These are phyloP conservation scores for Hylomyscus alleni DNA, from an alignment of 2,797 vertebrate species.

Conservation along the genomic window DNA sequence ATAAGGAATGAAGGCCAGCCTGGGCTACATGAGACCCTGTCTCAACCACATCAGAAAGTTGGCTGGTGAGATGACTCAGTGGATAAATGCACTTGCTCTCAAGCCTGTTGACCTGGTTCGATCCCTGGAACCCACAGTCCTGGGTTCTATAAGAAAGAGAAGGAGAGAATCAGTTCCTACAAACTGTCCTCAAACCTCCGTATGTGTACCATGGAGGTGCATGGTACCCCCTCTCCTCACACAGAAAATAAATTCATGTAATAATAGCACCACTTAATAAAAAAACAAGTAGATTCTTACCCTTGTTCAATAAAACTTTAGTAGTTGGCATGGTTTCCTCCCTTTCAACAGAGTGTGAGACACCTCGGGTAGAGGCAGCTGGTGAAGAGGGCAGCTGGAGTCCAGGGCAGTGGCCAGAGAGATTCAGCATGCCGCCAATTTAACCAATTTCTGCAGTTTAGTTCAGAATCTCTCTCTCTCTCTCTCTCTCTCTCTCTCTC, in stretches of 20 bases:
- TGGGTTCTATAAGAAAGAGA: too few species aligned
- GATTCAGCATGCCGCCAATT: neutral
- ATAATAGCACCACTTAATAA: neutral
- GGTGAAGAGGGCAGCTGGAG: neutral
- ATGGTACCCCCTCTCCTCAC: neutral
- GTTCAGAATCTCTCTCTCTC: neutral
- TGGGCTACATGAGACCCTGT: neutral
- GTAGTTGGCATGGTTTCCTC: slow-evolving; percentile 21
- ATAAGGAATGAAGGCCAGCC: neutral
- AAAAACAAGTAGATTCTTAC: neutral
- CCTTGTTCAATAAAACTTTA: neutral
- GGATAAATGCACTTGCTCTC: neutral
- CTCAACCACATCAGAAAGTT: neutral
- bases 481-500: neutral
- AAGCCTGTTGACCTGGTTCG: neutral
- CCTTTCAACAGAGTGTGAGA: neutral
- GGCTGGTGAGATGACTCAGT: neutral
- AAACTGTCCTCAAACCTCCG: neutral
- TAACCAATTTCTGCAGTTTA: neutral
- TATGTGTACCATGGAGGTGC: neutral
- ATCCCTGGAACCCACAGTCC: neutral
- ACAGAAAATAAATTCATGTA: neutral
- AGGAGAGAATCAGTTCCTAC: neutral
- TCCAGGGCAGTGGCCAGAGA: too few species aligned
- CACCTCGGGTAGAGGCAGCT: neutral